These are phyloP conservation scores for Drosophila triauraria DNA, from an alignment of 1,140 invertebrate genomes.

Conservation along the genomic window DNA sequence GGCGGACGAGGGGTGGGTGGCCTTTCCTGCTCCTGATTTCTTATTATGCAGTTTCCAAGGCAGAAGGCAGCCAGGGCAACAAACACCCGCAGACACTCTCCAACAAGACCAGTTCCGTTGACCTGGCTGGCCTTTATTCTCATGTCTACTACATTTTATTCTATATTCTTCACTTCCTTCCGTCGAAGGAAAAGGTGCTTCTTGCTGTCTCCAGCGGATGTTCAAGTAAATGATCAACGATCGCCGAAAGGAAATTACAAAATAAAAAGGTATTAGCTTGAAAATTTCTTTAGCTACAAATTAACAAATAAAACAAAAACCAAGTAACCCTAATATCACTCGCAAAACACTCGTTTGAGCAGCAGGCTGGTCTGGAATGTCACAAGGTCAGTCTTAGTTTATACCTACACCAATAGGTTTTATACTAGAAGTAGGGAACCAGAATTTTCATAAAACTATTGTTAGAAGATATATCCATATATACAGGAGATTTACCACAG, in stretches of 20 bases:
- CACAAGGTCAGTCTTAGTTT: not conserved
- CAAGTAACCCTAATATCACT: too few species aligned
- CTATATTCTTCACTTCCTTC: slow-evolving; percentile 58
- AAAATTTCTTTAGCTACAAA: too few species aligned
- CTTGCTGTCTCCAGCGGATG: slow-evolving; percentile 17
- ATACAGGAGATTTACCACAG: not conserved
- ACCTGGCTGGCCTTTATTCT: slow-evolving; percentile 23
- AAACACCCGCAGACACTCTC: not conserved
- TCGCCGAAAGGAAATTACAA: not conserved
- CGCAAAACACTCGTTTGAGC: not conserved
- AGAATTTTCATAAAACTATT: not conserved
- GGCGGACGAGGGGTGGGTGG: not conserved
- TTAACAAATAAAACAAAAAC: not conserved
- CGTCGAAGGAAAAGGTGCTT: slow-evolving; percentile 1
- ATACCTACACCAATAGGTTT: not conserved
- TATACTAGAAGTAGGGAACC: not conserved
- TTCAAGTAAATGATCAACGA: slow-evolving; percentile 42
- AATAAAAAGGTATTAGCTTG: not conserved
- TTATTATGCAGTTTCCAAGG: slow-evolving; percentile 65
- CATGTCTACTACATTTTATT: slow-evolving; percentile 36
- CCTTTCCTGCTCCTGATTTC: slow-evolving; percentile 34
- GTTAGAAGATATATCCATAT: slow-evolving; percentile 3
- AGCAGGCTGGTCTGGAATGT: slow-evolving; percentile 12
- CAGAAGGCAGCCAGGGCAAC: not conserved
- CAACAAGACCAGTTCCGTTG: slow-evolving; percentile 33